A percentile compares a stretch with the other conserved stretches of the same genome.
phyloP scores from a whole-genome alignment of 1,140 invertebrate species.

The Hormaphis cornu region DNA sequence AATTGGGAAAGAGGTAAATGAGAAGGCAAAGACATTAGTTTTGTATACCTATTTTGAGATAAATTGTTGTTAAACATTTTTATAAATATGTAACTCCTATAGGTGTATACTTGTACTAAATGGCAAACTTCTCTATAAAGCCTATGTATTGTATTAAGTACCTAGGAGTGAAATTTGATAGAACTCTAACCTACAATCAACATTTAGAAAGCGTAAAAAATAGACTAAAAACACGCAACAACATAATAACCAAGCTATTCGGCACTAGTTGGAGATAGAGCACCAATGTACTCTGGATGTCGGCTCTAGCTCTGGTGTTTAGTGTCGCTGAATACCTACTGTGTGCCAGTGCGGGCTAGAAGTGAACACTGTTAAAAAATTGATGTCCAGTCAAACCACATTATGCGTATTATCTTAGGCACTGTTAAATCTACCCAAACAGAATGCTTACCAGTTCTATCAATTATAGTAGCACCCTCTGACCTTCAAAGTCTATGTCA shows the following conservation, averaged over 20 bases:
- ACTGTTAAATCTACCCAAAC: constrained; percentile 12
- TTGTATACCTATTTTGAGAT: too few relatives aligned
- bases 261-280: too few relatives aligned
- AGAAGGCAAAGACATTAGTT: too few relatives aligned
- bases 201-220: background rate
- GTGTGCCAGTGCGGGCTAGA: constrained; percentile 7
- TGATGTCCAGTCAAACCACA: constrained; percentile 13
- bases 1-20: too few relatives aligned
- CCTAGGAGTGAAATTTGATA: background rate
- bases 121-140: too few relatives aligned
- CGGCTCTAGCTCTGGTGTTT: background rate
- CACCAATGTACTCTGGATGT: constrained; percentile 3
- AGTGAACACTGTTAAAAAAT: constrained; percentile 14
- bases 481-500: background rate
- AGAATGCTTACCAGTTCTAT: constrained; percentile 7
- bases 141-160: too few relatives aligned
- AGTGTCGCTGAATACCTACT: constrained; percentile 15
- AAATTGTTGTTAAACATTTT: too few relatives aligned
- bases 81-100: too few relatives aligned
- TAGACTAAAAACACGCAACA: background rate
- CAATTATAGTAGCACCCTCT: background rate
- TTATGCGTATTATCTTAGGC: constrained; percentile 1
- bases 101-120: too few relatives aligned
- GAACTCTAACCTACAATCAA: background rate
- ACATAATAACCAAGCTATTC: background rate